Percentiles rank a stretch among this genome's conserved stretches.
These are phyloP conservation scores for Atherinomorus stipes DNA, from an alignment of 2,113 vertebrate species.

Conservation along the genomic window DNA sequence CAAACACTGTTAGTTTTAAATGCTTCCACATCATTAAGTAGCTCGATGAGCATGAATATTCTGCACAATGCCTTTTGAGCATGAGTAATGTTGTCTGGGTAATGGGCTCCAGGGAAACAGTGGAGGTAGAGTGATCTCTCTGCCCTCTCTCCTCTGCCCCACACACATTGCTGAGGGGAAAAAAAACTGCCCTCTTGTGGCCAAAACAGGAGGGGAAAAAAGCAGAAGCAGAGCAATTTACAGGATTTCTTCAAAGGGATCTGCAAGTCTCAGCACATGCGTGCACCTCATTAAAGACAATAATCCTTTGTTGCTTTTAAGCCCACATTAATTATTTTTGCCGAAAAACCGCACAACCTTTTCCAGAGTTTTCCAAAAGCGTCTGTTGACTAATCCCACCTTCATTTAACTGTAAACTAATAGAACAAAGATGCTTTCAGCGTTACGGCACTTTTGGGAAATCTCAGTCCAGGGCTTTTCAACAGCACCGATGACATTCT, in stretches of 20 bases:
- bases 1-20: conserved; percentile 74
- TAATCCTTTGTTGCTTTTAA: conserved; percentile 55
- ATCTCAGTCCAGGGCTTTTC: conserved; percentile 32
- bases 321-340: conserved; percentile 25
- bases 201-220: conserved; percentile 21
- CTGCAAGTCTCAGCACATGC: conserved; percentile 44
- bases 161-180: conserved; percentile 46
- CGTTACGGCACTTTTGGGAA: conserved; percentile 58
- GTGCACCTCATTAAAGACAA: conserved; percentile 48
- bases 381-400: conserved; percentile 42
- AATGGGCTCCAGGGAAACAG: conserved; percentile 56
- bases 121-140: conserved; percentile 62
- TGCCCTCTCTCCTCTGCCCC: conserved; percentile 41
- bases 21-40: conserved; percentile 73
- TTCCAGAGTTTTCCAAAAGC: conserved; percentile 34
- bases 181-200: conserved; percentile 81
- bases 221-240: conserved; percentile 23
- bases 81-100: conserved; percentile 64
- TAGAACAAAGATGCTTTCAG: conserved; percentile 62
- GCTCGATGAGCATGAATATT: conserved; percentile 64
- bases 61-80: conserved; percentile 61
- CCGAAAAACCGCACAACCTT: conserved; percentile 32
- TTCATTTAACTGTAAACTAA: conserved; percentile 35
- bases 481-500: conserved; percentile 36
- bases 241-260: conserved; percentile 47